Conservation (phyloP, 2,113 vertebrate species). For the Gambusia affinis region DNA sequence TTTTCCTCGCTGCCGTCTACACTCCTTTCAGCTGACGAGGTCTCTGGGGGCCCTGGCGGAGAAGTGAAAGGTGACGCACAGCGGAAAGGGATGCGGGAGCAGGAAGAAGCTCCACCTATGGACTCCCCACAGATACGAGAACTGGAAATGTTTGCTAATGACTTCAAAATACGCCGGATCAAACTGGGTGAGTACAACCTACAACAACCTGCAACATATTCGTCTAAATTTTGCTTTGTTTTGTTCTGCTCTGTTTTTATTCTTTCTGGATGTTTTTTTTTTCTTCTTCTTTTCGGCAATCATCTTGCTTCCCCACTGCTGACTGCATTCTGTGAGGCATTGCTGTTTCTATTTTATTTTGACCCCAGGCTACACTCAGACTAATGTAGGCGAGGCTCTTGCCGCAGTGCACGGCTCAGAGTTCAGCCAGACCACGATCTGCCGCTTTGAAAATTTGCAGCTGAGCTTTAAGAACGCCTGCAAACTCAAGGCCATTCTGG, state of each 20-base stretch:
- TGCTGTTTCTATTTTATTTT: slow-evolving; percentile 21
- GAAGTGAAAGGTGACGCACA: slow-evolving; percentile 92
- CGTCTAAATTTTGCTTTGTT: neutral
- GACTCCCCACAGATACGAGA: slow-evolving; percentile 96
- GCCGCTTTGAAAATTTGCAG: slow-evolving; percentile 97
- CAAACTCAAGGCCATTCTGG: slow-evolving; percentile 94
- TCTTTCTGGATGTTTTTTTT: neutral
- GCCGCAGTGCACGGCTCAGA: slow-evolving; percentile 97
- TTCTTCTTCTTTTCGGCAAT: neutral
- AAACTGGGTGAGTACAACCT: slow-evolving; percentile 85
- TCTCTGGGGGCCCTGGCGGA: slow-evolving; percentile 48
- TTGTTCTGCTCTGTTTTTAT: neutral
- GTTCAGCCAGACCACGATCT: slow-evolving; percentile 98
- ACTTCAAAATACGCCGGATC: slow-evolving; percentile 96
- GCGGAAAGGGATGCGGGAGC: slow-evolving; percentile 84
- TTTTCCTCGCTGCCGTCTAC: slow-evolving; percentile 88
- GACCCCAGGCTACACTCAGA: slow-evolving; percentile 92
- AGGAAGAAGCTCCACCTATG: slow-evolving; percentile 89
- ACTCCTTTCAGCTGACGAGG: slow-evolving; percentile 85
- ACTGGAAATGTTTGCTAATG: slow-evolving; percentile 96
- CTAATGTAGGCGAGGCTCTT: slow-evolving; percentile 96
- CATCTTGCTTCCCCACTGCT: neutral
- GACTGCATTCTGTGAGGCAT: neutral
- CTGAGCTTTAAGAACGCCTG: slow-evolving; percentile 98
- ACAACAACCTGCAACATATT: neutral